phyloP scores from a whole-genome alignment of 2,888 invertebrate genomes.

The Melitaea athalia region DNA sequence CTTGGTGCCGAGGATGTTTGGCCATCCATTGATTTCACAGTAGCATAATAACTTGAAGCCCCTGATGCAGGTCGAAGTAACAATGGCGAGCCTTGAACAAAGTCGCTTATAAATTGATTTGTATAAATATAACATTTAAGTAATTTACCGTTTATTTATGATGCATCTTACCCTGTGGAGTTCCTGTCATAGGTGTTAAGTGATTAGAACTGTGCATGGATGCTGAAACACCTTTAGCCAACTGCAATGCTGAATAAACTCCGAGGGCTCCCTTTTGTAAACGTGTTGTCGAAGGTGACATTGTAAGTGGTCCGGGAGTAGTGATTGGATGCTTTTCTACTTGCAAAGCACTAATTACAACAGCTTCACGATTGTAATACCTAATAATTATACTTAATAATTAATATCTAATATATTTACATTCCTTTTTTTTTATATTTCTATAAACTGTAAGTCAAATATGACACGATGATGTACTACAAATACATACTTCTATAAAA shows the following conservation, averaged over 20 bases:
- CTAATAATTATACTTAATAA: slow-evolving; percentile 73
- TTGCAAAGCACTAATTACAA: slow-evolving; percentile 95
- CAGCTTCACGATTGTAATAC: slow-evolving; percentile 95
- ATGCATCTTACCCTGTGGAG: slow-evolving; percentile 59
- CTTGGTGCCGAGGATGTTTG: slow-evolving; percentile 71
- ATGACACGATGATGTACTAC: too few species aligned
- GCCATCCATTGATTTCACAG: slow-evolving; percentile 82
- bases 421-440: too few species aligned
- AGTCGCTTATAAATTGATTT: background rate
- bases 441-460: too few species aligned
- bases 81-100: slow-evolving; percentile 79
- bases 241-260: slow-evolving; percentile 77
- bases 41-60: slow-evolving; percentile 82
- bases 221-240: slow-evolving; percentile 75
- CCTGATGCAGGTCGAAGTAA: slow-evolving; percentile 83
- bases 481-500: too few species aligned
- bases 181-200: slow-evolving; percentile 86
- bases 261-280: slow-evolving; percentile 78
- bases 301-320: slow-evolving; percentile 91
- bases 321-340: slow-evolving; percentile 95
- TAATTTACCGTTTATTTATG: background rate
- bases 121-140: background rate
- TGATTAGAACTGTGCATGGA: slow-evolving; percentile 81
- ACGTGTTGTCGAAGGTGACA: slow-evolving; percentile 85
- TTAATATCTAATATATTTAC: too few species aligned